These are phyloP conservation scores for Heterodera filipjevi DNA, from an alignment of 2,888 invertebrate genomes.

Conservation along the genomic window DNA sequence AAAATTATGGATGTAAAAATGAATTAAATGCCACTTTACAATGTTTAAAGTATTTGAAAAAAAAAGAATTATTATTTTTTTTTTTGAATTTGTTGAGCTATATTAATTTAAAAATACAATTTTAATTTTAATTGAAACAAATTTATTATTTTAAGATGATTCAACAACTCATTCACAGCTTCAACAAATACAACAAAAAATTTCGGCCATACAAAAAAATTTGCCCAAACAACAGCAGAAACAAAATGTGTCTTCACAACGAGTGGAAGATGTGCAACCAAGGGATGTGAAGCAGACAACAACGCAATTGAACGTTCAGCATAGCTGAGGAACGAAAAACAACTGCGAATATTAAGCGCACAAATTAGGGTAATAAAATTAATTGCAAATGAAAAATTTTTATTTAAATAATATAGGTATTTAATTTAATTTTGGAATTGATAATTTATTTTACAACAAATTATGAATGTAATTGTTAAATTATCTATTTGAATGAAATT, in stretches of 20 bases:
- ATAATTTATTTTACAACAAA: no score
- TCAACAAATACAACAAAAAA: constrained; percentile 5
- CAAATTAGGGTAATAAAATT: neutral
- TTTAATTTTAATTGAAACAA: neutral
- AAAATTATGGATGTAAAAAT: no score
- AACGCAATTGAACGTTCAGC: neutral
- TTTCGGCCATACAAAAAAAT: neutral
- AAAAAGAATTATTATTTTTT: no score
- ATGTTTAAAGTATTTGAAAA: no score
- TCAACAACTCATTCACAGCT: neutral
- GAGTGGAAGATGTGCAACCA: neutral
- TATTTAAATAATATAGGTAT: no score
- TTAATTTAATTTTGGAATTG: no score
- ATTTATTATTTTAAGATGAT: neutral
- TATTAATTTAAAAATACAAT: neutral
- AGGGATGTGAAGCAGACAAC: neutral
- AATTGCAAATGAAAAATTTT: no score
- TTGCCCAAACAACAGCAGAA: neutral
- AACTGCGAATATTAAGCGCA: neutral
- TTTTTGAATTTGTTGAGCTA: no score
- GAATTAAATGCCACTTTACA: no score
- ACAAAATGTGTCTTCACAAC: neutral
- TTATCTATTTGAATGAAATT: no score
- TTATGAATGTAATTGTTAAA: no score
- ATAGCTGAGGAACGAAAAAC: neutral